Conservation (phyloP, 1,140 invertebrate species). For the Chrysopa pallens region DNA sequence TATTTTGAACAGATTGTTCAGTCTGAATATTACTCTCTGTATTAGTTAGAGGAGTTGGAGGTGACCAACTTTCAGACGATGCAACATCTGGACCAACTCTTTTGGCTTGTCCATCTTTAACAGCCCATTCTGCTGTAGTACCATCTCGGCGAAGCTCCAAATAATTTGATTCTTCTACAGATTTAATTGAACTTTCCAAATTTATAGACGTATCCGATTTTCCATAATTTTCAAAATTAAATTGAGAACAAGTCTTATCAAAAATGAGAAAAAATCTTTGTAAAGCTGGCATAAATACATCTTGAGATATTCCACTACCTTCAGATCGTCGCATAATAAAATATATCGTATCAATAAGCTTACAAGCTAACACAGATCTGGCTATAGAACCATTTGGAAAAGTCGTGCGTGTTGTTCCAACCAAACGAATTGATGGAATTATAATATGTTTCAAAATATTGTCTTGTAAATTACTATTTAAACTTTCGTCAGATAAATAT, state of each 20-base stretch:
- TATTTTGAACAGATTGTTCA: not conserved
- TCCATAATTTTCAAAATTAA: conserved; percentile 1
- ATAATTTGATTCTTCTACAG: conserved; percentile 19
- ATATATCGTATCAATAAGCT: conserved; percentile 65
- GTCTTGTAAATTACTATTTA: conserved; percentile 37
- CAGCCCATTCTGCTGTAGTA: conserved; percentile 30
- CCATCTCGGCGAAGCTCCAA: conserved; percentile 34
- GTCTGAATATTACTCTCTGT: conserved; percentile 6
- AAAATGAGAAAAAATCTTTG: conserved; percentile 75
- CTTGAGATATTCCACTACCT: not conserved
- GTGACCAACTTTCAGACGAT: conserved; percentile 30
- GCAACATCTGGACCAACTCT: conserved; percentile 12
- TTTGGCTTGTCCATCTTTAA: conserved; percentile 25
- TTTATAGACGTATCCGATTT: too few relatives aligned
- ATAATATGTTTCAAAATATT: conserved; percentile 58
- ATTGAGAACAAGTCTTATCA: conserved; percentile 44
- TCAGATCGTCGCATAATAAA: conserved; percentile 64
- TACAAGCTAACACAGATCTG: conserved; percentile 53
- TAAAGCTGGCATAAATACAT: conserved; percentile 32
- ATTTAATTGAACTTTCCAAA: conserved; percentile 3
- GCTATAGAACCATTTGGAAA: conserved; percentile 63
- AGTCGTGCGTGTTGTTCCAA: conserved; percentile 50
- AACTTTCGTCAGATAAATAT: conserved; percentile 61
- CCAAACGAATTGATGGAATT: conserved; percentile 50
- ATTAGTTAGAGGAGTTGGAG: conserved; percentile 19